These are phyloP conservation scores for Hypercompe scribonia DNA, from an alignment of 2,888 invertebrate species.

Conservation along the genomic window DNA sequence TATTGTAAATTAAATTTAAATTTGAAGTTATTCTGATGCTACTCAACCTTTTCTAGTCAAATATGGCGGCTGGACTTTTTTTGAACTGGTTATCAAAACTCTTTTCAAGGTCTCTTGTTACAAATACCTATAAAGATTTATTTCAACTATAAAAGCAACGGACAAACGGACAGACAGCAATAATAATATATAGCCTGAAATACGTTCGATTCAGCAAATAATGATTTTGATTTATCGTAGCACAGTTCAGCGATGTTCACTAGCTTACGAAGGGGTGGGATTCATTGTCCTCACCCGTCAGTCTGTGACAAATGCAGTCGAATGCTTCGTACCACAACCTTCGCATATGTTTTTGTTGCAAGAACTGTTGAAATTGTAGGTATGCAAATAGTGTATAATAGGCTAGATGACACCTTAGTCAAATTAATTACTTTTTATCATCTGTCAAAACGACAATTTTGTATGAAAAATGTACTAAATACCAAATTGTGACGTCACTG, in stretches of 20 bases:
- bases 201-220: constrained; percentile 32
- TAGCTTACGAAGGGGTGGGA: constrained; percentile 42
- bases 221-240: constrained; percentile 47
- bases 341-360: constrained; percentile 10
- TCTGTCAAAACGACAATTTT: too few species aligned
- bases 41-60: too few species aligned
- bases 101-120: too few species aligned
- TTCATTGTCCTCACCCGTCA: constrained; percentile 45
- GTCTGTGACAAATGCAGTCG: constrained; percentile 42
- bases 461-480: too few species aligned
- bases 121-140: not conserved
- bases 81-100: too few species aligned
- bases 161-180: constrained; percentile 4
- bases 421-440: too few species aligned
- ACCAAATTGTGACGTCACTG: too few species aligned
- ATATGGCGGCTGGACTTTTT: too few species aligned
- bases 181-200: constrained; percentile 15
- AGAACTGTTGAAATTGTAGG: constrained; percentile 5
- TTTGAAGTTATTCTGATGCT: too few species aligned
- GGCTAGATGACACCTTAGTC: too few species aligned
- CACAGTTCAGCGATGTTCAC: constrained; percentile 25
- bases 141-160: not conserved
- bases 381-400: not conserved
- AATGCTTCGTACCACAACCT: not conserved
- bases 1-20: too few species aligned